phyloP scores from a whole-genome alignment of 2,113 vertebrate genomes.

The Micronycteris hirsuta region DNA sequence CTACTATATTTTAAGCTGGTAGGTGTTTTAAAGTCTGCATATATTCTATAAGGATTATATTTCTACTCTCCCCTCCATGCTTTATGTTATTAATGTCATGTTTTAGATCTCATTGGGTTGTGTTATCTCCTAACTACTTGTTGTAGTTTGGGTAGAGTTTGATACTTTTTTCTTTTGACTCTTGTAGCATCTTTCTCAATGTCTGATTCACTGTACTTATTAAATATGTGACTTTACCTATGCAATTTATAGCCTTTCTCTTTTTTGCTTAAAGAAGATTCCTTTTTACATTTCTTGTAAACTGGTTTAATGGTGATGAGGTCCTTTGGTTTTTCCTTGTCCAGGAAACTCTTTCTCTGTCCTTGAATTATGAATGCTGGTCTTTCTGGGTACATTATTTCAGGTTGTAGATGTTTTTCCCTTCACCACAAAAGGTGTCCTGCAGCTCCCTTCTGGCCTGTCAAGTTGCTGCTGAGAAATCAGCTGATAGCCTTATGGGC shows the following conservation, averaged over 20 bases:
- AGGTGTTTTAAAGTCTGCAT: not conserved
- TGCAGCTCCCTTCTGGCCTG: not conserved
- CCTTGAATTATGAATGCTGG: too few species aligned
- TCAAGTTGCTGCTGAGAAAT: too few species aligned
- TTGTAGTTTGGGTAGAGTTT: not conserved
- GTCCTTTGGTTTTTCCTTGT: too few species aligned
- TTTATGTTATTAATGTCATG: not conserved
- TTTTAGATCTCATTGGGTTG: not conserved
- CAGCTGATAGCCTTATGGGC: too few species aligned
- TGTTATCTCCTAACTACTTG: not conserved
- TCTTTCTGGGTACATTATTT: too few species aligned
- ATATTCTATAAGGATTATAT: not conserved
- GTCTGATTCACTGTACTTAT: not conserved
- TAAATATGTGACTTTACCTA: not conserved
- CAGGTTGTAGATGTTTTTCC: not conserved
- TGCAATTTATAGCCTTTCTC: not conserved
- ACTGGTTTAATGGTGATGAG: not conserved
- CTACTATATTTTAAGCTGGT: not conserved
- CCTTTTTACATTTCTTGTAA: not conserved
- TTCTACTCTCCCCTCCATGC: not conserved
- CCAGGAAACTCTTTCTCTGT: too few species aligned
- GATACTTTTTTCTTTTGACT: not conserved
- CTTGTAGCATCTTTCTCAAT: not conserved
- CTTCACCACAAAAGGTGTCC: not conserved
- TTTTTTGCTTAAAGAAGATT: too few species aligned